phyloP scores from a whole-genome alignment of 1,140 invertebrate genomes.

The Orchestia grillus region DNA sequence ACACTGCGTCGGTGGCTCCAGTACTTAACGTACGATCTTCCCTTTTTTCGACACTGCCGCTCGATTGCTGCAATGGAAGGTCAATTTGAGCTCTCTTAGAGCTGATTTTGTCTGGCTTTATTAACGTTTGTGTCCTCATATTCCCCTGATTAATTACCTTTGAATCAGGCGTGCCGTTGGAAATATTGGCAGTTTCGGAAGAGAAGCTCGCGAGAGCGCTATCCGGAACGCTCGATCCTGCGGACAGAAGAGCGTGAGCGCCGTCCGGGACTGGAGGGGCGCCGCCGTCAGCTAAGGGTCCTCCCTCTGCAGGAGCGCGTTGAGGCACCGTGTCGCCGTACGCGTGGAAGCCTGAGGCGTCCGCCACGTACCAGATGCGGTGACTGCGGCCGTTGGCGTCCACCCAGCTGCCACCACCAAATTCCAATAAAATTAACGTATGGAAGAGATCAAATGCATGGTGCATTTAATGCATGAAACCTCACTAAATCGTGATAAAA shows the following conservation, averaged over 20 bases:
- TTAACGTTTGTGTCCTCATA: background rate
- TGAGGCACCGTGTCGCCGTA: constrained; percentile 18
- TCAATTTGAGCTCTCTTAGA: background rate
- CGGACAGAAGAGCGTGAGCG: background rate
- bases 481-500: background rate
- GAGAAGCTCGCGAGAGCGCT: too few relatives aligned
- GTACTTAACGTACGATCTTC: background rate
- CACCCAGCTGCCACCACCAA: constrained; percentile 21
- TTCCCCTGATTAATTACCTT: background rate
- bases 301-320: background rate
- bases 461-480: background rate
- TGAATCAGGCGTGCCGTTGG: background rate
- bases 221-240: background rate
- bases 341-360: constrained; percentile 44
- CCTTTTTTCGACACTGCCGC: background rate
- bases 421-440: background rate
- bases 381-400: constrained; percentile 24
- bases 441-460: background rate
- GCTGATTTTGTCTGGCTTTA: background rate
- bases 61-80: background rate
- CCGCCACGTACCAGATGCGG: constrained; percentile 47
- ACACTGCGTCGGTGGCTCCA: background rate
- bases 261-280: background rate
- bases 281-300: background rate
- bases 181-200: background rate